These are phyloP conservation scores for Spongilla lacustris DNA, from an alignment of 37 sponge, comb jelly and placozoan genomes.

Conservation along the genomic window DNA sequence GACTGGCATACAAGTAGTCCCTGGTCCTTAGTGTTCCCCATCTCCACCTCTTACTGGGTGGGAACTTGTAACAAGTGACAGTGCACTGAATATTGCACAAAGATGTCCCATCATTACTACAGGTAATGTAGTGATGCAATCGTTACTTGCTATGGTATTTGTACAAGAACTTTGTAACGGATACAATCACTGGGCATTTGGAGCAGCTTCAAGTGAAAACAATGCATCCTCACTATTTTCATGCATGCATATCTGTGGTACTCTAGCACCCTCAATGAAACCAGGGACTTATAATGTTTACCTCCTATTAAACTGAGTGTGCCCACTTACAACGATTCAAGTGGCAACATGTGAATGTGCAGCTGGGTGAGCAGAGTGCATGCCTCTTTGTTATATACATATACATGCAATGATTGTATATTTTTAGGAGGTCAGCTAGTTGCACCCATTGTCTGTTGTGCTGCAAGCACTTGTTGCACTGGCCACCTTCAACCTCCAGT, in stretches of 20 bases:
- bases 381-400: conserved; percentile 17
- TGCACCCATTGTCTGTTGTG: background rate
- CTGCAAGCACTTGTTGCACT: background rate
- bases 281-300: conserved; percentile 11
- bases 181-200: conserved; percentile 26
- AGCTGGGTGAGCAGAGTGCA: conserved; percentile 3
- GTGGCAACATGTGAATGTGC: conserved; percentile 26
- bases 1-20: background rate
- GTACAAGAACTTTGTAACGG: conserved; percentile 18
- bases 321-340: background rate
- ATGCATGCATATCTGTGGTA: background rate
- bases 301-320: background rate
- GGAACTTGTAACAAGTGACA: conserved; percentile 9
- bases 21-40: background rate
- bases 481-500: conserved; percentile 20
- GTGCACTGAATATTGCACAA: background rate
- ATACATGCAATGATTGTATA: conserved; percentile 5
- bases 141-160: background rate
- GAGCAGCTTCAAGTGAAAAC: conserved; percentile 1
- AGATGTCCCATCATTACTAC: conserved; percentile 8
- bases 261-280: conserved; percentile 32
- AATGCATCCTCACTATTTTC: conserved; percentile 16
- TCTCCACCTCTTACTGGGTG: conserved; percentile 11
- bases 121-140: background rate
- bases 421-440: background rate